Evolutionary conservation across 1,140 invertebrate species (phyloP).

Genomic region (Musca domestica): DNA sequence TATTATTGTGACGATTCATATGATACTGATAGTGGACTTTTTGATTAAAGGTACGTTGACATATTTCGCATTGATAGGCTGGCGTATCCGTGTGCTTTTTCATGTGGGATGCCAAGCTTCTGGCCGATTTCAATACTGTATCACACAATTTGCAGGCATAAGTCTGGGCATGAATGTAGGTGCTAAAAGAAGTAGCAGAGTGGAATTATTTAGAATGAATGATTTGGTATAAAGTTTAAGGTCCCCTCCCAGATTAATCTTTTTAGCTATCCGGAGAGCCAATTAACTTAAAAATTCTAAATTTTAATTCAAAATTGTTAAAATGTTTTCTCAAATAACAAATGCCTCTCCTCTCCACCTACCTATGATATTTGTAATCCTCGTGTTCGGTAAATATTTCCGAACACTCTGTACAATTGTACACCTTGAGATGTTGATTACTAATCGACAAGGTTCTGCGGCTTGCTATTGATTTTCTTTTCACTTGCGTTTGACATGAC

Average conservation of each 20-base stretch:
- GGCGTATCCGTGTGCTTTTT: slow-evolving; percentile 19
- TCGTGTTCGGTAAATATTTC: slow-evolving; percentile 4
- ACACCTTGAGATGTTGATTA: neutral
- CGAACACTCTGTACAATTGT: neutral
- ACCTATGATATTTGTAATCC: slow-evolving; percentile 24
- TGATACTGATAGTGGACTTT: slow-evolving; percentile 29
- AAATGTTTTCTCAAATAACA: neutral
- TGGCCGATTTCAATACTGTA: slow-evolving; percentile 11
- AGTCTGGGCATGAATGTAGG: slow-evolving; percentile 17
- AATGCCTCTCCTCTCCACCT: neutral
- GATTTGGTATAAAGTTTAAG: too few relatives aligned
- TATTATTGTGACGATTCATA: slow-evolving; percentile 27
- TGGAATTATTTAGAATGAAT: too few relatives aligned
- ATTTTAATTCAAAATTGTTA: neutral
- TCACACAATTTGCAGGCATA: slow-evolving; percentile 21
- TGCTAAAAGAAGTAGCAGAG: slow-evolving; percentile 10
- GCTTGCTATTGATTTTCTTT: neutral
- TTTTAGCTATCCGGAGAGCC: too few relatives aligned
- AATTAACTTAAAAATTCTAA: too few relatives aligned
- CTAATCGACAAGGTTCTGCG: neutral
- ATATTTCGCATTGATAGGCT: slow-evolving; percentile 26
- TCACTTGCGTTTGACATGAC: neutral
- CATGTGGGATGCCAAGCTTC: slow-evolving; percentile 15
- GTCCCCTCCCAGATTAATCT: too few relatives aligned
- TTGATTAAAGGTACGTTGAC: slow-evolving; percentile 28